Conservation (phyloP, 2,797 vertebrate species). For the Enoplosus armatus region DNA sequence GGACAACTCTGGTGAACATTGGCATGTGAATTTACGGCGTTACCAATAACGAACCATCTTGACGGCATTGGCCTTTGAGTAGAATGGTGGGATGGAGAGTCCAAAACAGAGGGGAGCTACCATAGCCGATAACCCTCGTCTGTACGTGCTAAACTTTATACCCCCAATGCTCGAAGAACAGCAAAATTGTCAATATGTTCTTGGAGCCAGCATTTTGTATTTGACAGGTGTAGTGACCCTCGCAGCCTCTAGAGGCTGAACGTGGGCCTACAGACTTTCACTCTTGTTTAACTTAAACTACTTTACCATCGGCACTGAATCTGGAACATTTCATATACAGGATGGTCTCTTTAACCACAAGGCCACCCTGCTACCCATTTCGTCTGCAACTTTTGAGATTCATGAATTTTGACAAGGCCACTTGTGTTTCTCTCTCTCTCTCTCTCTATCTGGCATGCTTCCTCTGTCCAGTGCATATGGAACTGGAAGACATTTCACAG, state of each 20-base stretch:
- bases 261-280: neutral
- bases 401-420: slow-evolving; percentile 73
- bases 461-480: slow-evolving; percentile 59
- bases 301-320: slow-evolving; percentile 7
- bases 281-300: neutral
- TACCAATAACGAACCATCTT: neutral
- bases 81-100: neutral
- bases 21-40: too few species aligned
- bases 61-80: neutral
- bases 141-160: neutral
- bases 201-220: neutral
- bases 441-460: slow-evolving; percentile 59
- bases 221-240: neutral
- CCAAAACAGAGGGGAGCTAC: too few species aligned
- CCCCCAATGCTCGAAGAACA: neutral
- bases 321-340: neutral
- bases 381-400: slow-evolving; percentile 57
- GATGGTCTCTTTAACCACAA: slow-evolving; percentile 18
- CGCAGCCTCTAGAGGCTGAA: neutral
- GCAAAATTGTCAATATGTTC: neutral
- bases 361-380: slow-evolving; percentile 14
- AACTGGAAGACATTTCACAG: slow-evolving; percentile 67
- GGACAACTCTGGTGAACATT: too few species aligned
- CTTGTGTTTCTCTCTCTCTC: slow-evolving; percentile 46
- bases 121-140: neutral